These are phyloP conservation scores for Eubucco bourcierii DNA, from an alignment of 2,113 vertebrate genomes.

Conservation along the genomic window DNA sequence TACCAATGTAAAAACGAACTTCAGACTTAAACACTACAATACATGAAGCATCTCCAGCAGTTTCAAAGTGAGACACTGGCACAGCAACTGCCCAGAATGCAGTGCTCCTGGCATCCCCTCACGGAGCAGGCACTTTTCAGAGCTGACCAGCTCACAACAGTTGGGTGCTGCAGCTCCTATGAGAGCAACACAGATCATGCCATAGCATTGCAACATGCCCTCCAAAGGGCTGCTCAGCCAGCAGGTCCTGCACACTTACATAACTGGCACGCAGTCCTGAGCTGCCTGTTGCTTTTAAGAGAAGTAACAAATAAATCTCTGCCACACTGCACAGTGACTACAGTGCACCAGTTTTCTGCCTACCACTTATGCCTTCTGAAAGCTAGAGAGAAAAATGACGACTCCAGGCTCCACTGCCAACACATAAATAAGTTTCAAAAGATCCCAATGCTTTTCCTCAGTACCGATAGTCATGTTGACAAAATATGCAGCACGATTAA, in stretches of 20 bases:
- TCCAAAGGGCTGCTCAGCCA: neutral
- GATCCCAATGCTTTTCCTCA: neutral
- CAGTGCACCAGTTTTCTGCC: neutral
- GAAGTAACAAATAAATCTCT: neutral
- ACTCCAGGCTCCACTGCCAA: neutral
- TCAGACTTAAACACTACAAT: neutral
- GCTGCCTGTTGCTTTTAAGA: neutral
- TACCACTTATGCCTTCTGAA: neutral
- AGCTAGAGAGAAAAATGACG: neutral
- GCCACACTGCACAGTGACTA: neutral
- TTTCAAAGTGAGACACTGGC: neutral
- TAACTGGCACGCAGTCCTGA: neutral
- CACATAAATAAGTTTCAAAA: conserved; percentile 5
- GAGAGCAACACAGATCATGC: fast-evolving
- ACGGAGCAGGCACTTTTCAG: neutral
- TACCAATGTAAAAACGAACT: neutral
- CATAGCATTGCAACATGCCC: neutral
- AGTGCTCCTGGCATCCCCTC: neutral
- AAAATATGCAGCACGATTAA: conserved; percentile 8
- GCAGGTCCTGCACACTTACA: neutral
- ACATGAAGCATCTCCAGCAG: neutral
- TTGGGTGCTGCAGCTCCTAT: neutral
- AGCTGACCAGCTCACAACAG: neutral
- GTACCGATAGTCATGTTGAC: conserved; percentile 46
- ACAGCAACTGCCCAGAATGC: neutral